These are phyloP conservation scores for Liolophura sinensis DNA, from an alignment of 1,140 invertebrate species.

Conservation along the genomic window DNA sequence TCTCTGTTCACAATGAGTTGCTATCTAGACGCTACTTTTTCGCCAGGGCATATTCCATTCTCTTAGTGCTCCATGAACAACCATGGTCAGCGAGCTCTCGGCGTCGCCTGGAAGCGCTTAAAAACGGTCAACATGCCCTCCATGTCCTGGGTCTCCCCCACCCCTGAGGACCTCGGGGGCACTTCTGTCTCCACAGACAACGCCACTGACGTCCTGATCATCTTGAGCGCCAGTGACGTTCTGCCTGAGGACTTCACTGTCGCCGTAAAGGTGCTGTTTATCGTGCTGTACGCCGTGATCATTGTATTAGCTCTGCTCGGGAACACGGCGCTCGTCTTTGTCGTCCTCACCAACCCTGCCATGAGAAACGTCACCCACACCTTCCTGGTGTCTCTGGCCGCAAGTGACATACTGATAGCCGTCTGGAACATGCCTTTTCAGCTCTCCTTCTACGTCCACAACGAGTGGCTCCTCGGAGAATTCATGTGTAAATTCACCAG, in stretches of 20 bases:
- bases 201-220: too few relatives aligned
- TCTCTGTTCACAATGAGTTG: too few relatives aligned
- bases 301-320: constrained; percentile 19
- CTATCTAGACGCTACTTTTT: too few relatives aligned
- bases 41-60: too few relatives aligned
- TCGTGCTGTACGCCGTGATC: constrained; percentile 18
- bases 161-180: too few relatives aligned
- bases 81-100: too few relatives aligned
- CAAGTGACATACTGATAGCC: constrained; percentile 19
- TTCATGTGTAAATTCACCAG: constrained; percentile 20
- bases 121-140: too few relatives aligned
- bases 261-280: constrained; percentile 10
- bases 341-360: constrained; percentile 20
- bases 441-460: constrained; percentile 17
- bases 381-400: constrained; percentile 40
- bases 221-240: background rate
- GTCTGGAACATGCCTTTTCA: constrained; percentile 27
- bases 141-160: too few relatives aligned
- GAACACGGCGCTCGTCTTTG: constrained; percentile 23
- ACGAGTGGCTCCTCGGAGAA: constrained; percentile 22
- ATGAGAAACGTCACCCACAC: constrained; percentile 40
- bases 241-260: constrained; percentile 8
- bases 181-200: too few relatives aligned
- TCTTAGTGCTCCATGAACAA: too few relatives aligned
- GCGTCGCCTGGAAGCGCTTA: too few relatives aligned